These are phyloP conservation scores for Tragopan temminckii DNA, from an alignment of 2,797 vertebrate genomes.

Conservation along the genomic window DNA sequence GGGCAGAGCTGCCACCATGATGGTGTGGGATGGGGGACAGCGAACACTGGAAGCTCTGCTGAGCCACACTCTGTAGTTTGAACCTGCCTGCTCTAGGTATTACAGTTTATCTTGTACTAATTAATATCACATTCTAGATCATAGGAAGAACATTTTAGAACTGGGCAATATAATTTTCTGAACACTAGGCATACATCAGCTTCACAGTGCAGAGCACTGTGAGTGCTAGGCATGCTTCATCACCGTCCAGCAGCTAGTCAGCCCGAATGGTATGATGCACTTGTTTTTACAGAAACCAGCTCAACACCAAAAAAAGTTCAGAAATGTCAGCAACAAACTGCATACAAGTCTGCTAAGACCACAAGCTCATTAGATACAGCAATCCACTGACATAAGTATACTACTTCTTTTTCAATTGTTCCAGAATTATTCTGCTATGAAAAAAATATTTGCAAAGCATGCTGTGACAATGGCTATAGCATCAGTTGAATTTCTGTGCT, in stretches of 20 bases:
- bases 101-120: background rate
- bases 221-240: background rate
- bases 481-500: background rate
- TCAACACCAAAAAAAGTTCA: background rate
- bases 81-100: background rate
- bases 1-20: too few species aligned
- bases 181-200: background rate
- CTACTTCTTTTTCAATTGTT: background rate
- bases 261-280: accelerated
- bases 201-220: background rate
- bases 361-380: background rate
- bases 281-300: background rate
- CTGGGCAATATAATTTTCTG: background rate
- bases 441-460: background rate
- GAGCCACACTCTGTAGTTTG: too few species aligned
- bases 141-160: background rate
- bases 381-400: background rate
- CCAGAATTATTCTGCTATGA: background rate
- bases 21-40: too few species aligned
- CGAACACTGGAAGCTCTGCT: too few species aligned
- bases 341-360: background rate
- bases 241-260: background rate
- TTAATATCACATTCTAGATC: background rate
- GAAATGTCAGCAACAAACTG: background rate
- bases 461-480: background rate